These are phyloP conservation scores for Leucophenga montana DNA, from an alignment of 2,888 invertebrate genomes.

Conservation along the genomic window DNA sequence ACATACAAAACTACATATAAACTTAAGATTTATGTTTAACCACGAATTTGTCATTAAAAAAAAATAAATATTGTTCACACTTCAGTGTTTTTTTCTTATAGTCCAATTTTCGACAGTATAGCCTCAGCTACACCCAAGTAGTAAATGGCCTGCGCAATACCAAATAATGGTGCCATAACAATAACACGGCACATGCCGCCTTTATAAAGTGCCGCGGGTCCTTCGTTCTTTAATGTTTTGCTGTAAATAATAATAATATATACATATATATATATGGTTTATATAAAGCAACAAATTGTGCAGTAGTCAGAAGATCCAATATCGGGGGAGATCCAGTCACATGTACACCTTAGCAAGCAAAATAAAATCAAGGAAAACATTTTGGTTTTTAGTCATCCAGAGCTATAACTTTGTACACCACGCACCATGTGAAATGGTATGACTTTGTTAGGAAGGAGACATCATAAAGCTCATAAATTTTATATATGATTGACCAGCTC, in stretches of 20 bases:
- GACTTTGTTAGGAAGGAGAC: too few relatives aligned
- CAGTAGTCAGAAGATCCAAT: too few relatives aligned
- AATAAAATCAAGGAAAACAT: too few relatives aligned
- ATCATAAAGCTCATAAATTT: too few relatives aligned
- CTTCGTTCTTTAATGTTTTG: constrained; percentile 89
- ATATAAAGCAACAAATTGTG: too few relatives aligned
- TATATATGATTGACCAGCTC: too few relatives aligned
- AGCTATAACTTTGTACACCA: too few relatives aligned
- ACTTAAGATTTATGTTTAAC: constrained; percentile 38
- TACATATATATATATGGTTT: too few relatives aligned
- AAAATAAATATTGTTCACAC: background rate
- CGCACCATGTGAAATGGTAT: too few relatives aligned
- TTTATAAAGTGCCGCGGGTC: constrained; percentile 94
- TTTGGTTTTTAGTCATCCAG: too few relatives aligned
- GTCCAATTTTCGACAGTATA: constrained; percentile 75
- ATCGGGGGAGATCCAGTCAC: too few relatives aligned
- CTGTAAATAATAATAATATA: constrained; percentile 71
- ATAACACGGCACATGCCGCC: constrained; percentile 97
- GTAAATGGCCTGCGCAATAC: constrained; percentile 97
- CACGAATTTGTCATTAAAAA: constrained; percentile 27
- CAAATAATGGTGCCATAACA: constrained; percentile 97
- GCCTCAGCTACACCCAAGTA: constrained; percentile 94
- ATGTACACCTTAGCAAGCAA: too few relatives aligned
- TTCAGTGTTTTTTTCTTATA: background rate
- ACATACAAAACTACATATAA: background rate